Evolutionary conservation across 2,797 vertebrate species (phyloP).

Genomic region (Hydrophis major): DNA sequence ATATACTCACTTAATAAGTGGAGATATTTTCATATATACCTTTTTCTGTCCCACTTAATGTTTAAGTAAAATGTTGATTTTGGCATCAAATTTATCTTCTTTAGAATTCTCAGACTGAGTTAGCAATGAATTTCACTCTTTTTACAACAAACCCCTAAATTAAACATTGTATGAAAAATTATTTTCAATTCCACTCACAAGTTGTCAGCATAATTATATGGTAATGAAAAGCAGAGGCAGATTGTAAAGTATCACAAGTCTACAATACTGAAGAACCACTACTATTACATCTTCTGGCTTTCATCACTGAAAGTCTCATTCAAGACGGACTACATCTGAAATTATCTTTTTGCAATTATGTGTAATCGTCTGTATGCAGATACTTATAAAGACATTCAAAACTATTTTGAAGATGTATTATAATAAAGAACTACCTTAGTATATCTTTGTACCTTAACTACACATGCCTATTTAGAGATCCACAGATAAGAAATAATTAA

Average conservation of each 20-base stretch:
- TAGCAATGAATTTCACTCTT: neutral
- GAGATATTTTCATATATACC: neutral
- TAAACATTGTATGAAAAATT: neutral
- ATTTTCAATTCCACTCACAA: neutral
- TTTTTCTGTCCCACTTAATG: neutral
- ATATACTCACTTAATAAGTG: neutral
- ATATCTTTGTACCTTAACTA: neutral
- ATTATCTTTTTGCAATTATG: neutral
- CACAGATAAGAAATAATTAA: neutral
- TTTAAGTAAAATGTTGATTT: neutral
- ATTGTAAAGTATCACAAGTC: neutral
- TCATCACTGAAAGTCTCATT: neutral
- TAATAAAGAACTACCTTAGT: neutral
- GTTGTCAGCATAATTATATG: neutral
- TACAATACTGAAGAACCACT: neutral
- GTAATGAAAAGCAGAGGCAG: neutral
- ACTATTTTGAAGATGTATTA: neutral
- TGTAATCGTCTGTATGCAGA: neutral
- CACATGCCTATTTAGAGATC: rapidly evolving
- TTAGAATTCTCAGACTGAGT: neutral
- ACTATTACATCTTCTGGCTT: neutral
- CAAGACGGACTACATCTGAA: neutral
- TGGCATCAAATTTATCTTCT: neutral
- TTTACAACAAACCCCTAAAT: neutral
- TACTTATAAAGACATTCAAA: neutral